Evolutionary conservation across 2,888 invertebrate species (phyloP).

Genomic region (Callosobruchus maculatus): DNA sequence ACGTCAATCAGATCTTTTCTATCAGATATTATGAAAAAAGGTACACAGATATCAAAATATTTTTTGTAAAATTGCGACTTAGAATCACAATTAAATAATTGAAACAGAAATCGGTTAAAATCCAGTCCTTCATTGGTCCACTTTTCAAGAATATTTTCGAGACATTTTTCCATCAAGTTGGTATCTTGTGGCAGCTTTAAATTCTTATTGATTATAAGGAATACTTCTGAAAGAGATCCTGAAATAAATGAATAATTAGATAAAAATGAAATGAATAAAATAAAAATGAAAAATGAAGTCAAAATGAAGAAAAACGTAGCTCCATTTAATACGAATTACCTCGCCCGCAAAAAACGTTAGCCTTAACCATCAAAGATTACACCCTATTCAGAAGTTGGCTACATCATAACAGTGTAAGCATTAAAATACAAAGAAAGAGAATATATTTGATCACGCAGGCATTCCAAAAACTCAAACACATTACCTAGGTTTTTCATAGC

Average conservation of each 20-base stretch:
- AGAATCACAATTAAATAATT: conserved; percentile 38
- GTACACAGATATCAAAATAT: conserved; percentile 46
- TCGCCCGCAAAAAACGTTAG: no score
- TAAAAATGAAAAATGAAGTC: no score
- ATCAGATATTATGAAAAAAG: conserved; percentile 45
- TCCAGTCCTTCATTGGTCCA: conserved; percentile 34
- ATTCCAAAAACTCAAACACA: not conserved
- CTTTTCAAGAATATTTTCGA: conserved; percentile 51
- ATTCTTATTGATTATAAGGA: conserved; percentile 30
- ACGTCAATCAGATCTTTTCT: conserved; percentile 27
- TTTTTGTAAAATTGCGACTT: conserved; percentile 47
- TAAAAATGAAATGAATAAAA: no score
- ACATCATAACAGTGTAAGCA: no score
- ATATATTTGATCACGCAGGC: no score
- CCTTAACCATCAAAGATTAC: no score
- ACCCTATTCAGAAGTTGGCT: no score
- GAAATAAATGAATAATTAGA: not conserved
- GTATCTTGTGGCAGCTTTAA: conserved; percentile 34
- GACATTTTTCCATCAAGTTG: conserved; percentile 49
- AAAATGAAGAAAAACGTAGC: no score
- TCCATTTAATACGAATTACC: no score
- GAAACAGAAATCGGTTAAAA: conserved; percentile 44
- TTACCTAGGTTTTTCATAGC: conserved; percentile 47
- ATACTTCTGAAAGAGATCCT: conserved; percentile 17
- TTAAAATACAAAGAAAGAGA: no score